Percentiles rank a stretch among this genome's conserved stretches.
These are phyloP conservation scores for Cyrtonyx montezumae DNA, from an alignment of 2,113 vertebrate species.

Conservation along the genomic window DNA sequence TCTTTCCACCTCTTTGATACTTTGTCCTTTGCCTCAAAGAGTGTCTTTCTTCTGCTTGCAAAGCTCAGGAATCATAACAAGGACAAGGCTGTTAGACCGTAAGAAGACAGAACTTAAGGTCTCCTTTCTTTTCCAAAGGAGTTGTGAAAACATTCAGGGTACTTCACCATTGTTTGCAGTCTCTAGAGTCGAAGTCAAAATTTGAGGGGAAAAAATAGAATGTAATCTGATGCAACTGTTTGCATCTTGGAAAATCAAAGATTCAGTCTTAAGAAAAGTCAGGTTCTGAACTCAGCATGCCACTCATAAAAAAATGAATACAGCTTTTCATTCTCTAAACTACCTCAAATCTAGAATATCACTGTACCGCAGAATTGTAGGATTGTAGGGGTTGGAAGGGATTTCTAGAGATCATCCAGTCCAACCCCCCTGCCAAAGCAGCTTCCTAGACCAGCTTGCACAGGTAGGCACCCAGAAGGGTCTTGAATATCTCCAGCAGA, in stretches of 20 bases:
- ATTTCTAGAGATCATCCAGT: too few relatives aligned
- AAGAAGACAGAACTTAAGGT: background rate
- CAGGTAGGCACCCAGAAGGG: too few relatives aligned
- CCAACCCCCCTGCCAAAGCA: too few relatives aligned
- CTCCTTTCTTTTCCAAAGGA: background rate
- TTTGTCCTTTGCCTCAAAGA: background rate
- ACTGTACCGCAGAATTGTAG: too few relatives aligned
- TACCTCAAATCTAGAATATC: background rate
- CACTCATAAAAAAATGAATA: background rate
- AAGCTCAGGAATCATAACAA: background rate
- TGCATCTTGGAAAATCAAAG: background rate
- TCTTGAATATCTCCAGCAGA: too few relatives aligned
- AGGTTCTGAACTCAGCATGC: background rate
- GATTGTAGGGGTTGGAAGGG: too few relatives aligned
- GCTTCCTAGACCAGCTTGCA: too few relatives aligned
- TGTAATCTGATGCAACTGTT: fast-evolving
- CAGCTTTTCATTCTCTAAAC: background rate
- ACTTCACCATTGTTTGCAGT: background rate
- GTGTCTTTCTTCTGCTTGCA: background rate
- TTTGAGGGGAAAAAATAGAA: background rate
- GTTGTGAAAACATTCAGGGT: background rate
- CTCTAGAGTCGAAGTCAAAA: background rate
- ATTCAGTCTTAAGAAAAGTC: background rate
- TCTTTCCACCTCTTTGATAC: background rate
- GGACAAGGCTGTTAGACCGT: background rate